Evolutionary conservation across 1,140 invertebrate genomes (phyloP).

Genomic region (Platyscapa corneri): DNA sequence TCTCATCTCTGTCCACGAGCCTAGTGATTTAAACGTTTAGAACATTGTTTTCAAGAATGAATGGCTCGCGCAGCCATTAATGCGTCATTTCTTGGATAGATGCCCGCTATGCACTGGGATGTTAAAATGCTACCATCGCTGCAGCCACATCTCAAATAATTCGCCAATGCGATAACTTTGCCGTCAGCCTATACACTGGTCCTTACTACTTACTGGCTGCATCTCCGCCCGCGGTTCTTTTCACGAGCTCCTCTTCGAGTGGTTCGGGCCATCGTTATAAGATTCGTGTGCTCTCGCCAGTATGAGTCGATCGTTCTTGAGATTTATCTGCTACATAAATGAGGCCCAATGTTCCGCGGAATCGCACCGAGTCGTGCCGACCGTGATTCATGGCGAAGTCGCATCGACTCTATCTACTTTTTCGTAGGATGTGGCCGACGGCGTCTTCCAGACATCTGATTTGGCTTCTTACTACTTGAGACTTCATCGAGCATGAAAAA

Average conservation of each 20-base stretch:
- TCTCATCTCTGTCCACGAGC: background rate
- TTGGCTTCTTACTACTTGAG: conserved; percentile 5
- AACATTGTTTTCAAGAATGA: conserved; percentile 60
- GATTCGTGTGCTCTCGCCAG: too few species aligned
- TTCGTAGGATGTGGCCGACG: background rate
- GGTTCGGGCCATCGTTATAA: background rate
- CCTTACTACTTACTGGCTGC: background rate
- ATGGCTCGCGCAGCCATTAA: conserved; percentile 51
- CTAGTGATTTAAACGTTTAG: conserved; percentile 54
- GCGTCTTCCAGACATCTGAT: background rate
- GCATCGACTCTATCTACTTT: background rate
- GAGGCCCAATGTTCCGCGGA: too few species aligned
- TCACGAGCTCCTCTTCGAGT: background rate
- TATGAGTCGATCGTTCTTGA: conserved; percentile 8
- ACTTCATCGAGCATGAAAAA: conserved; percentile 12
- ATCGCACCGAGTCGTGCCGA: conserved; percentile 38
- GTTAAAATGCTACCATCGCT: conserved; percentile 16
- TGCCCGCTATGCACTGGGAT: conserved; percentile 45
- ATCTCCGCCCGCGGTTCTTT: background rate
- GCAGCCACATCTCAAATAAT: conserved; percentile 55
- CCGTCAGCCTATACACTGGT: conserved; percentile 14
- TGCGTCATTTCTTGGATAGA: conserved; percentile 61
- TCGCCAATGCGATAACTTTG: conserved; percentile 56
- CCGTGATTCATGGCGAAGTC: conserved; percentile 56
- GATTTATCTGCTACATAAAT: conserved; percentile 66